These are phyloP conservation scores for Toxotes chatareus DNA, from an alignment of 2,113 vertebrate genomes.

Conservation along the genomic window DNA sequence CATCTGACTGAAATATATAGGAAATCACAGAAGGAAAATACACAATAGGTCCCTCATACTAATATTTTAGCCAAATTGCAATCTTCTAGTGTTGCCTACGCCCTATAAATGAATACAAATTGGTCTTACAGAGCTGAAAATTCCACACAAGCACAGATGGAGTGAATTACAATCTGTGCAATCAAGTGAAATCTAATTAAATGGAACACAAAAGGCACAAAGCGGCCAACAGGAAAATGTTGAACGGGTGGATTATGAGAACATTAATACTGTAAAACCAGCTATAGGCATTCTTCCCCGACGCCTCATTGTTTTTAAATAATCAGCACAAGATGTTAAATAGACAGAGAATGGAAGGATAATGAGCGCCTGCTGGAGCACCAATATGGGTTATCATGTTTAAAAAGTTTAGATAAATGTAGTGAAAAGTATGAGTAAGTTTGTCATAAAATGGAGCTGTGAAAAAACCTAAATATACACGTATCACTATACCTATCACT, in stretches of 20 bases:
- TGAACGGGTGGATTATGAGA: conserved; percentile 52
- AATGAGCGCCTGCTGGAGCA: conserved; percentile 4
- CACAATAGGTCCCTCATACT: background rate
- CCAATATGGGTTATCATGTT: background rate
- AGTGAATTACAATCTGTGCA: conserved; percentile 64
- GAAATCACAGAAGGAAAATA: conserved; percentile 4
- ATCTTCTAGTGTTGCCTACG: conserved; percentile 31
- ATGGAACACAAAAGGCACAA: conserved; percentile 57
- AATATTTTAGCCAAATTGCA: conserved; percentile 38
- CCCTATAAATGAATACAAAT: conserved; percentile 52
- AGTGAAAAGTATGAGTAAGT: background rate
- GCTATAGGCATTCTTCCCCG: conserved; percentile 33
- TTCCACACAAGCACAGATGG: conserved; percentile 68
- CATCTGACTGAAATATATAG: background rate
- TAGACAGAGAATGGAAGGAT: conserved; percentile 14
- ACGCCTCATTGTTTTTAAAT: conserved; percentile 51
- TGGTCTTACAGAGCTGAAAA: conserved; percentile 48
- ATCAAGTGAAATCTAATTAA: conserved; percentile 71
- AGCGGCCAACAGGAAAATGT: conserved; percentile 49
- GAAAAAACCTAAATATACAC: background rate
- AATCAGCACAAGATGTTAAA: conserved; percentile 59
- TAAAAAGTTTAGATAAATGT: background rate
- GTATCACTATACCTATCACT: background rate
- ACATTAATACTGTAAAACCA: conserved; percentile 58
- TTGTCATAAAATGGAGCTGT: background rate